Conservation (phyloP, 2,113 vertebrate species). For the Cephalopholis sonnerati region DNA sequence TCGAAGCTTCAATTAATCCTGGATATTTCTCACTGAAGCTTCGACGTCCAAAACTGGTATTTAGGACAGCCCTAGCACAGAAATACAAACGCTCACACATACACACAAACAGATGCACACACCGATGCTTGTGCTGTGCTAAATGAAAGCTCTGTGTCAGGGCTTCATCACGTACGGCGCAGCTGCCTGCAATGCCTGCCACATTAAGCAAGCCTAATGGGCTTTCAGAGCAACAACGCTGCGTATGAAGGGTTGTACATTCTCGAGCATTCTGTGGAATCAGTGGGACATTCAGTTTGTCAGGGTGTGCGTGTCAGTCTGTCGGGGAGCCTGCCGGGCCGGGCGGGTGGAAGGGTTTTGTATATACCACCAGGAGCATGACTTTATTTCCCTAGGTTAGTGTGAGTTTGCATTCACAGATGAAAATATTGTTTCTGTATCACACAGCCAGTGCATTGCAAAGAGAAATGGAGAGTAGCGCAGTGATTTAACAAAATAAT, state of each 20-base stretch:
- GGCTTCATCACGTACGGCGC: conserved; percentile 67
- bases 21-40: too few species aligned
- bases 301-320: conserved; percentile 50
- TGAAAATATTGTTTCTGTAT: conserved; percentile 33
- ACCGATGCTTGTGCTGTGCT: conserved; percentile 54
- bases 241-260: conserved; percentile 55
- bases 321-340: conserved; percentile 29
- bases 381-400: conserved; percentile 21
- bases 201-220: conserved; percentile 82
- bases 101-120: conserved; percentile 36
- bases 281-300: conserved; percentile 67
- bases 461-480: conserved; percentile 19
- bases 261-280: conserved; percentile 61
- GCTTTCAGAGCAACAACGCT: conserved; percentile 66
- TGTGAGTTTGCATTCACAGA: conserved; percentile 19
- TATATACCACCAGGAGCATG: conserved; percentile 3
- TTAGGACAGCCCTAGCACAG: too few species aligned
- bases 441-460: conserved; percentile 5
- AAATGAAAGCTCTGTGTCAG: conserved; percentile 78
- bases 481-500: conserved; percentile 46
- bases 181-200: conserved; percentile 76
- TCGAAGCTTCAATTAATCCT: too few species aligned
- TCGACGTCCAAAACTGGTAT: too few species aligned
- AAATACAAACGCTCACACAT: not conserved
- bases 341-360: not conserved